Evolutionary conservation across 2,113 vertebrate species (phyloP).

Genomic region (Lontra canadensis): DNA sequence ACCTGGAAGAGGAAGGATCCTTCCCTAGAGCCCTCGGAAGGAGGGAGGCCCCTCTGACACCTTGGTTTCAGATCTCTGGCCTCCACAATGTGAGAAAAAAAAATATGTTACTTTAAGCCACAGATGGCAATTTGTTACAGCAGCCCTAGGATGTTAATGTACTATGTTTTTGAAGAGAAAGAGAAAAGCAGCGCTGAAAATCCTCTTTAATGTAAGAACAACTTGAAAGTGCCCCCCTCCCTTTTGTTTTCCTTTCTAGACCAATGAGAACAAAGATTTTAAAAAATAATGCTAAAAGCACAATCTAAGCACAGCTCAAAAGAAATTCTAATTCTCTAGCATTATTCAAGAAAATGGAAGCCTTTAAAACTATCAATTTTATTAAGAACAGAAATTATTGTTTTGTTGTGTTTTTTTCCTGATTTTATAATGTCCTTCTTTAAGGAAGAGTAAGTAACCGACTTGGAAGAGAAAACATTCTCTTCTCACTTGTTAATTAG

Average conservation of each 20-base stretch:
- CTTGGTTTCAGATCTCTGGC: not conserved
- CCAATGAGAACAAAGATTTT: not conserved
- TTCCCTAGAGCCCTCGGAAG: accelerated
- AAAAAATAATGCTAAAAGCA: not conserved
- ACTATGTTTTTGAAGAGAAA: not conserved
- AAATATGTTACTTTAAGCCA: not conserved
- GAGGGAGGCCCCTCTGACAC: accelerated
- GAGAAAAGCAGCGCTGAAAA: not conserved
- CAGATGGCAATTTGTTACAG: not conserved
- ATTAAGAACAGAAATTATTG: slow-evolving; percentile 45
- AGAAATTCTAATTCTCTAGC: not conserved
- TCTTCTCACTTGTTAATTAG: slow-evolving; percentile 54
- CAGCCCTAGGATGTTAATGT: not conserved
- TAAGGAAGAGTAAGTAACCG: slow-evolving; percentile 73
- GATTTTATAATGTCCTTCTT: slow-evolving; percentile 69
- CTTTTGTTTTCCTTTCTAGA: not conserved
- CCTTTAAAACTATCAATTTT: slow-evolving; percentile 10
- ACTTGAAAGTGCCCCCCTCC: not conserved
- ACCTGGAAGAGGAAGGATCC: accelerated
- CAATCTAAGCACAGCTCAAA: not conserved
- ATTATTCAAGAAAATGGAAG: slow-evolving; percentile 39
- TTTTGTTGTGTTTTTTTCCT: not conserved
- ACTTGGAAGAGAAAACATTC: slow-evolving; percentile 76
- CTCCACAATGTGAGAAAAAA: not conserved
- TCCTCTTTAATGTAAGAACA: not conserved